These are phyloP conservation scores for Habropoda laboriosa DNA, from an alignment of 1,140 invertebrate species.

Conservation along the genomic window DNA sequence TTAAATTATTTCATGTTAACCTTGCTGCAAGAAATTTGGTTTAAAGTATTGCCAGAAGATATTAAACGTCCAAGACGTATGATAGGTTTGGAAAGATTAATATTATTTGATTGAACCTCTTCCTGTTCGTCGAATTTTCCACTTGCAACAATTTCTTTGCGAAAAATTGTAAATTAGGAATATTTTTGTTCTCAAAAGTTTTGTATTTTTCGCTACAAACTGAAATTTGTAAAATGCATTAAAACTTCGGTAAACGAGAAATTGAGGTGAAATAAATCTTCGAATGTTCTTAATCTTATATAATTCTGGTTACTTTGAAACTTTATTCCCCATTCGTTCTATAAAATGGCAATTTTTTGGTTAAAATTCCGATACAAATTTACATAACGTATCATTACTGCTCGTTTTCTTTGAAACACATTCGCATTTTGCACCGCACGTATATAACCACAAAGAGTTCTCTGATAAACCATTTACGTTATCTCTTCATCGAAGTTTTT, in stretches of 20 bases:
- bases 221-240: too few relatives aligned
- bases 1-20: too few relatives aligned
- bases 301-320: not conserved
- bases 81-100: too few relatives aligned
- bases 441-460: not conserved
- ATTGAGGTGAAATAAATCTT: not conserved
- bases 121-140: too few relatives aligned
- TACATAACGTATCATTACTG: constrained; percentile 13
- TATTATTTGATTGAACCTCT: too few relatives aligned
- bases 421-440: not conserved
- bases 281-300: not conserved
- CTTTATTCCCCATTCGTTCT: not conserved
- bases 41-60: too few relatives aligned
- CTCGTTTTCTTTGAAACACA: not conserved
- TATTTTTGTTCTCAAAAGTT: too few relatives aligned
- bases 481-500: not conserved
- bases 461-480: not conserved
- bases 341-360: not conserved
- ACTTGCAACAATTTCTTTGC: too few relatives aligned
- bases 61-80: too few relatives aligned
- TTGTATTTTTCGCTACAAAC: too few relatives aligned
- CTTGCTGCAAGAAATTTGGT: too few relatives aligned
- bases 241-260: not conserved
- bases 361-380: not conserved
- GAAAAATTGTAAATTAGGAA: too few relatives aligned